These are phyloP conservation scores for Salminus brasiliensis DNA, from an alignment of 2,113 vertebrate species.

Conservation along the genomic window DNA sequence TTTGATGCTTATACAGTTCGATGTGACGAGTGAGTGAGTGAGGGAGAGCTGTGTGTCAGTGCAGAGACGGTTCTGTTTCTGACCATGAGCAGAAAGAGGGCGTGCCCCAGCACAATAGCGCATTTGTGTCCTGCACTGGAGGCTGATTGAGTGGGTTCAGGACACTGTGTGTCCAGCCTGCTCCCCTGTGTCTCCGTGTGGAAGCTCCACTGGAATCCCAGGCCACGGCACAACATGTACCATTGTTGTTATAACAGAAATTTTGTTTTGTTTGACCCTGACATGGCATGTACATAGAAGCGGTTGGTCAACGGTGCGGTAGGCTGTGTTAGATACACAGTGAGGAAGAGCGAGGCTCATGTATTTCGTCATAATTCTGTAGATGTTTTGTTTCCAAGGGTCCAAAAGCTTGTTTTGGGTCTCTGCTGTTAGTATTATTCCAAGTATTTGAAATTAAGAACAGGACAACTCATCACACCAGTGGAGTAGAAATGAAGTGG, in stretches of 20 bases:
- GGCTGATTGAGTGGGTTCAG: constrained; percentile 23
- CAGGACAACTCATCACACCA: too few species aligned
- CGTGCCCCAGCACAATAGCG: constrained; percentile 37
- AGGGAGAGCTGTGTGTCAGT: neutral
- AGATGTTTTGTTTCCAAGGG: neutral
- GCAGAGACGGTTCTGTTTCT: neutral
- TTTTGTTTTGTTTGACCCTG: neutral
- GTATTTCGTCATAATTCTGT: neutral
- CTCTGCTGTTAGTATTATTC: too few species aligned
- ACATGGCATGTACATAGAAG: neutral
- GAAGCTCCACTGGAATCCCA: neutral
- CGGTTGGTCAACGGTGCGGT: neutral
- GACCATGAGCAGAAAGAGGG: constrained; percentile 17
- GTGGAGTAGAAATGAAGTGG: too few species aligned
- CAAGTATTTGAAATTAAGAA: too few species aligned
- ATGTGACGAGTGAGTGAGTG: neutral
- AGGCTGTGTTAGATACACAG: neutral
- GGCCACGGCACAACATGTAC: neutral
- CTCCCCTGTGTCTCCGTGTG: neutral
- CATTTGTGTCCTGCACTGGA: constrained; percentile 39
- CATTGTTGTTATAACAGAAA: neutral
- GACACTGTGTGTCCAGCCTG: constrained; percentile 18
- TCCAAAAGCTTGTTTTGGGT: too few species aligned
- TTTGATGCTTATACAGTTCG: neutral
- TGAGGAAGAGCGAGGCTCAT: neutral